Evolutionary conservation across 92 coral and sea anemone genomes (phyloP).

Genomic region (Zoanthus sansibaricus): DNA sequence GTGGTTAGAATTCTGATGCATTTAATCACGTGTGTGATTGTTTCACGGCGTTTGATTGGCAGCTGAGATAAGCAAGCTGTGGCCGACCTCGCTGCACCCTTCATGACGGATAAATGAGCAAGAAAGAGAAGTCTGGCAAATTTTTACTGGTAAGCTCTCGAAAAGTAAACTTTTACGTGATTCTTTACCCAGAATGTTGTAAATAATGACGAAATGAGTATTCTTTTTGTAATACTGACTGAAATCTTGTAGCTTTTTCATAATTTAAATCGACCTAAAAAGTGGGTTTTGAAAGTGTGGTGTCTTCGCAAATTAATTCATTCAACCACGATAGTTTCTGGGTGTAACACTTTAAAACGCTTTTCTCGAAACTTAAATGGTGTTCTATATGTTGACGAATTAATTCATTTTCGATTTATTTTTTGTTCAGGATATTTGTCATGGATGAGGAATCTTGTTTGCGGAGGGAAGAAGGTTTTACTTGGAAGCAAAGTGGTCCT

Average conservation of each 20-base stretch:
- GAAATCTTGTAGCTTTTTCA: conserved; percentile 29
- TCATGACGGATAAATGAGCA: conserved; percentile 41
- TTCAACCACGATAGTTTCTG: conserved; percentile 21
- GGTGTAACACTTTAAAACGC: conserved; percentile 35
- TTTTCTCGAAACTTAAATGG: conserved; percentile 10
- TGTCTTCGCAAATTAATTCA: conserved; percentile 31
- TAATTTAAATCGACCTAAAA: conserved; percentile 12
- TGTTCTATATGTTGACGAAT: neutral
- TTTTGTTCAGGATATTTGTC: conserved; percentile 15
- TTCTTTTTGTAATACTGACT: conserved; percentile 32
- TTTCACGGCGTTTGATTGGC: conserved; percentile 85
- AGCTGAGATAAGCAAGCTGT: conserved; percentile 76
- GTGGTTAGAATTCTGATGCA: conserved; percentile 75
- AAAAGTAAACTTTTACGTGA: conserved; percentile 36
- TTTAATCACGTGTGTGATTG: conserved; percentile 76
- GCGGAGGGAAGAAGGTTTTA: conserved; percentile 15
- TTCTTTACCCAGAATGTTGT: neutral
- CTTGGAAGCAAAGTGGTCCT: conserved; percentile 39
- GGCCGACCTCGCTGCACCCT: conserved; percentile 62
- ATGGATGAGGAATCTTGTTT: conserved; percentile 31
- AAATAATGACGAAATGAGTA: neutral
- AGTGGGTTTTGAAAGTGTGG: conserved; percentile 43
- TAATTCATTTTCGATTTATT: neutral
- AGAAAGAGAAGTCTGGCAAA: conserved; percentile 40
- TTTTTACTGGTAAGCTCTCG: conserved; percentile 32